These are phyloP conservation scores for Aphidius ervi DNA, from an alignment of 1,140 invertebrate species.

Conservation along the genomic window DNA sequence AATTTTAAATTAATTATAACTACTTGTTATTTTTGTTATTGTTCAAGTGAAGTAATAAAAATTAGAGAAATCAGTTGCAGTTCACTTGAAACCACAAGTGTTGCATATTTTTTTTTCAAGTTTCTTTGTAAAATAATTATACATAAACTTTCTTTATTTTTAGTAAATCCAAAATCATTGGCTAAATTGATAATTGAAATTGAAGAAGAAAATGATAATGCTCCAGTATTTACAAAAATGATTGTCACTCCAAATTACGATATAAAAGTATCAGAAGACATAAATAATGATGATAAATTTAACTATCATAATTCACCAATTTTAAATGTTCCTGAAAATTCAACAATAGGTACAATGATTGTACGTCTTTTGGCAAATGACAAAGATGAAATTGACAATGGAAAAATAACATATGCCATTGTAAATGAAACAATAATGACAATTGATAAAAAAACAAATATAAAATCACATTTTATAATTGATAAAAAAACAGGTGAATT, in stretches of 20 bases:
- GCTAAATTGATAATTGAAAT: constrained; percentile 67
- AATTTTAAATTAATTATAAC: no score
- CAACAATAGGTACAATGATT: constrained; percentile 68
- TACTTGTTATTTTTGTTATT: no score
- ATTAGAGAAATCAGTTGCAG: no score
- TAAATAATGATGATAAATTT: constrained; percentile 27
- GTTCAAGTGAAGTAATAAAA: no score
- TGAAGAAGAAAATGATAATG: constrained; percentile 81
- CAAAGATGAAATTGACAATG: constrained; percentile 71
- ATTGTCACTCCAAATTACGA: constrained; percentile 63
- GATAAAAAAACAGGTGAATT: constrained; percentile 71
- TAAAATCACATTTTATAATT: constrained; percentile 67
- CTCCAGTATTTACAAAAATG: constrained; percentile 66
- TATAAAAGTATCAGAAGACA: constrained; percentile 57
- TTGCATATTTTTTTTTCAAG: no score
- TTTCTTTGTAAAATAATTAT: no score
- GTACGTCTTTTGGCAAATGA: constrained; percentile 78
- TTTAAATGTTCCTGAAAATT: constrained; percentile 72
- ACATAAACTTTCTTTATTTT: constrained; percentile 10
- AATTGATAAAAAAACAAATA: constrained; percentile 36
- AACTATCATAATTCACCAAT: constrained; percentile 52
- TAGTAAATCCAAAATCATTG: constrained; percentile 68
- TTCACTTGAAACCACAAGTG: no score
- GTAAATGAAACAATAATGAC: constrained; percentile 35
- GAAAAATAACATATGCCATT: constrained; percentile 72